phyloP scores from a whole-genome alignment of 2,888 invertebrate genomes.

The Athetis lepigone region DNA sequence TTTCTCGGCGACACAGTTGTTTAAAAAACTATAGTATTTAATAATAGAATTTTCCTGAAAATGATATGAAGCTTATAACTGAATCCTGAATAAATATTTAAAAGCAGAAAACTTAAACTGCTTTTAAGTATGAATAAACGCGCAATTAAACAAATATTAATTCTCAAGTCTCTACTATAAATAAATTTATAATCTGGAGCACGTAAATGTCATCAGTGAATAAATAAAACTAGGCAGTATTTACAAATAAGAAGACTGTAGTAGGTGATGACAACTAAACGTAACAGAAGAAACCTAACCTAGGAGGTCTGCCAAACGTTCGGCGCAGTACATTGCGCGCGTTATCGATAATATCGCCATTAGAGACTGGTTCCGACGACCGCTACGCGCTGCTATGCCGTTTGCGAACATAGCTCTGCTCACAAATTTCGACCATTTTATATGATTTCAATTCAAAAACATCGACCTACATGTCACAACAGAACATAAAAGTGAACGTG shows the following conservation, averaged over 20 bases:
- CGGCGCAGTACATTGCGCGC: conserved; percentile 48
- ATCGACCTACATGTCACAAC: conserved; percentile 45
- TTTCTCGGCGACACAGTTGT: background rate
- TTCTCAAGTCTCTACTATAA: conserved; percentile 27
- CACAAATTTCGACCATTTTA: conserved; percentile 54
- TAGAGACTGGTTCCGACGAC: conserved; percentile 61
- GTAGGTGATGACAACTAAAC: conserved; percentile 13
- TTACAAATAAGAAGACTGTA: conserved; percentile 28
- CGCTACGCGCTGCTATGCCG: conserved; percentile 58
- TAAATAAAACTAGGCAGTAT: conserved; percentile 20
- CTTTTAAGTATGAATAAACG: conserved; percentile 1
- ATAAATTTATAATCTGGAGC: conserved; percentile 30
- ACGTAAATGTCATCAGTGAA: conserved; percentile 39
- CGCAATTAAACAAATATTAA: conserved; percentile 26
- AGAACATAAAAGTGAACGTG: conserved; percentile 45
- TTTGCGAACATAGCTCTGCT: conserved; percentile 55
- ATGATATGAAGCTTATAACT: background rate
- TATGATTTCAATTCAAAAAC: conserved; percentile 51
- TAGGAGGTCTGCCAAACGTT: conserved; percentile 68
- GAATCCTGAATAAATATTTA: background rate
- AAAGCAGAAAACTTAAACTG: conserved; percentile 1
- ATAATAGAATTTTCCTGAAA: background rate
- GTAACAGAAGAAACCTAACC: conserved; percentile 29
- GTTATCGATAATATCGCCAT: conserved; percentile 59
- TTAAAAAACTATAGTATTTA: background rate